Evolutionary conservation across 35 echinoderm and acorn worm species (phyloP).

Genomic region (Ophioderma brevispina): DNA sequence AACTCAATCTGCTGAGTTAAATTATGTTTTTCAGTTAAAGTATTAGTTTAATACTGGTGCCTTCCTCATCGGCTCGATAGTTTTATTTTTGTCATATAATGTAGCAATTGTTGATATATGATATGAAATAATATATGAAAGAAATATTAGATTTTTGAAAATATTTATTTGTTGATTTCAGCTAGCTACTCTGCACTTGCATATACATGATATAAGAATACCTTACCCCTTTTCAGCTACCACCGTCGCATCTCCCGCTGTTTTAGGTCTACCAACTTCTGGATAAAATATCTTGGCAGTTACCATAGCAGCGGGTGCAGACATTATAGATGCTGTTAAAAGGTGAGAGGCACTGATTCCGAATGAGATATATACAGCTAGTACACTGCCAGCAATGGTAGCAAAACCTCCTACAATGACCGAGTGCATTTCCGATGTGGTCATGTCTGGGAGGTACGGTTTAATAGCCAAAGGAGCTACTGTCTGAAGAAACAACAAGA

Average conservation of each 20-base stretch:
- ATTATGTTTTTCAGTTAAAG: no score
- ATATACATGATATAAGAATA: no score
- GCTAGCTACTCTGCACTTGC: no score
- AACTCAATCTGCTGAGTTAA: no score
- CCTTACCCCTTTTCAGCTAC: conserved; percentile 56
- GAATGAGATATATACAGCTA: conserved; percentile 91
- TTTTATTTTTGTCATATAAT: no score
- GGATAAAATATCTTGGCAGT: conserved; percentile 89
- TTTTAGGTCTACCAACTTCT: conserved; percentile 74
- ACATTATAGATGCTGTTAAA: conserved; percentile 95
- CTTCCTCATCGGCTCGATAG: no score
- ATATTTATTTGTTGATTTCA: no score
- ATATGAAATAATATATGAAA: no score
- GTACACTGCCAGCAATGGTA: conserved; percentile 92
- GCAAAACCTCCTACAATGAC: conserved; percentile 84
- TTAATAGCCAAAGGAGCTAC: conserved; percentile 95
- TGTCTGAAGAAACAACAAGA: conserved; percentile 51
- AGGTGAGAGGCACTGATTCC: conserved; percentile 93
- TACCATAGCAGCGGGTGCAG: conserved; percentile 91
- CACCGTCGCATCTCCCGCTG: conserved; percentile 37
- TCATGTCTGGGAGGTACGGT: conserved; percentile 90
- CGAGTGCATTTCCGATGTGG: conserved; percentile 81
- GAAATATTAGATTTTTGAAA: no score
- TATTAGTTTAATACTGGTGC: no score
- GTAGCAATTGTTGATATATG: no score